Evolutionary conservation across 2,888 invertebrate genomes (phyloP).

Genomic region (Diarsia dahlii): DNA sequence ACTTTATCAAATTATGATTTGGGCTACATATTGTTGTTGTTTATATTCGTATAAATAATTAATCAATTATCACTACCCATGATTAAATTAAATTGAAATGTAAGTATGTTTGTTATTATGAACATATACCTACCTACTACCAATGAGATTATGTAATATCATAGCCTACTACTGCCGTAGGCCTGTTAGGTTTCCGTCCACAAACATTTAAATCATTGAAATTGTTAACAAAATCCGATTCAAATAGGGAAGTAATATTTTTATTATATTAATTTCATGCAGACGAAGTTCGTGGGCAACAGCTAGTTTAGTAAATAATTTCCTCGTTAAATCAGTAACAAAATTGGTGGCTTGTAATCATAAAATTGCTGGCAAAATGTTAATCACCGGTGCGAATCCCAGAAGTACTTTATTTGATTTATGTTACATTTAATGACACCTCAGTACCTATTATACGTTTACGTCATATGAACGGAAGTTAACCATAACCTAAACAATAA

Average conservation of each 20-base stretch:
- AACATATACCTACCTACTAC: too few species aligned
- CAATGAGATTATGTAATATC: too few species aligned
- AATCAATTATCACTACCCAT: too few species aligned
- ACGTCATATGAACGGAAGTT: slow-evolving; percentile 26
- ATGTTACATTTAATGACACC: not conserved
- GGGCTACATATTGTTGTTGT: not conserved
- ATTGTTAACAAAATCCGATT: not conserved
- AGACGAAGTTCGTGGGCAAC: too few species aligned
- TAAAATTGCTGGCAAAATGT: not conserved
- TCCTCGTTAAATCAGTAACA: not conserved
- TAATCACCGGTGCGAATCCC: not conserved
- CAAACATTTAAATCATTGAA: too few species aligned
- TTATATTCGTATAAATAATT: too few species aligned
- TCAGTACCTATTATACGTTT: not conserved
- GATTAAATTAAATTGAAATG: too few species aligned
- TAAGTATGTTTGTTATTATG: too few species aligned
- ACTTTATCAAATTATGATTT: slow-evolving; percentile 47
- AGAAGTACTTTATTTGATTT: slow-evolving; percentile 4
- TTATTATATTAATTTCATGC: too few species aligned
- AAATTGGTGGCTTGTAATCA: not conserved
- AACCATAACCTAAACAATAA: slow-evolving; percentile 18
- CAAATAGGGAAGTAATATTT: too few species aligned
- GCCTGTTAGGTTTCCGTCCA: too few species aligned
- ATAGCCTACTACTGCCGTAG: too few species aligned
- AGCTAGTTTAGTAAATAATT: not conserved